Percentiles rank a stretch among this genome's conserved stretches.
These are phyloP conservation scores for Sebastes fasciatus DNA, from an alignment of 2,113 vertebrate species.

Conservation along the genomic window DNA sequence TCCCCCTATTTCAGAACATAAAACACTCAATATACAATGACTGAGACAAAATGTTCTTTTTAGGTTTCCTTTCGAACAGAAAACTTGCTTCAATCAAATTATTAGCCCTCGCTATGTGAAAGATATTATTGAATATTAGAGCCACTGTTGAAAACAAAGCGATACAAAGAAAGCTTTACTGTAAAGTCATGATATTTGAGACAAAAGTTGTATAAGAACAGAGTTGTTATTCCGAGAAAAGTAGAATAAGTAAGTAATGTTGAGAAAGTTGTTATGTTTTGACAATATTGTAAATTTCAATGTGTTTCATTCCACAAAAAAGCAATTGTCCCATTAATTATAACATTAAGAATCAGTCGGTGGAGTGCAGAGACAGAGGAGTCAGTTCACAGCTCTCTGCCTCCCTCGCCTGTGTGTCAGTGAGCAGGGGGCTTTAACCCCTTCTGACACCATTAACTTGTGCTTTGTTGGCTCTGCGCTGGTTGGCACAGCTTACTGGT, in stretches of 20 bases:
- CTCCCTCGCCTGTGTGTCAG: neutral
- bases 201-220: neutral
- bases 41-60: neutral
- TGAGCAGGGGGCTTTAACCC: slow-evolving; percentile 4
- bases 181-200: neutral
- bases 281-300: neutral
- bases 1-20: neutral
- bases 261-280: neutral
- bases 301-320: neutral
- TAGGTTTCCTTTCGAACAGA: neutral
- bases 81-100: neutral
- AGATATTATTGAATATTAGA: neutral
- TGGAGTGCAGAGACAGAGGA: neutral
- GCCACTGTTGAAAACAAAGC: neutral
- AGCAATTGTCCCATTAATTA: neutral
- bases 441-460: slow-evolving; percentile 25
- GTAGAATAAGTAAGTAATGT: neutral
- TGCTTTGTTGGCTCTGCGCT: neutral
- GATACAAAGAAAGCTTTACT: neutral
- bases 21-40: slow-evolving; percentile 17
- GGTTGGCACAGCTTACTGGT: slow-evolving; percentile 21
- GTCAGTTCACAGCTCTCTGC: neutral
- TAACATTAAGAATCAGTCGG: neutral
- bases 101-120: neutral
- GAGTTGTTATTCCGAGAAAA: neutral